Conservation (phyloP, 1,140 invertebrate species). For the Uloborus diversus region DNA sequence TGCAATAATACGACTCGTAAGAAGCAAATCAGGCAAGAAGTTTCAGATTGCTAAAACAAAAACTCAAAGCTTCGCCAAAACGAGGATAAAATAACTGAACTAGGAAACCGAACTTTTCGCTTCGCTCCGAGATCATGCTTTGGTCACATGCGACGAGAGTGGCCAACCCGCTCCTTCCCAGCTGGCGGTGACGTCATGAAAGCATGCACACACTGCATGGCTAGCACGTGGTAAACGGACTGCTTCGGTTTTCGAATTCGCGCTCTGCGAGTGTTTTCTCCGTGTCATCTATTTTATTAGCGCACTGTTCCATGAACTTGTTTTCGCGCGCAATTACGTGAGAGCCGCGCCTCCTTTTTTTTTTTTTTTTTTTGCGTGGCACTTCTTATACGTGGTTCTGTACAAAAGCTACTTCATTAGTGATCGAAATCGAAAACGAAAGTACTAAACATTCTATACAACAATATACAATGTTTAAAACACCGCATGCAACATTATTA, state of each 20-base stretch:
- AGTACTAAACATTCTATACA: too few relatives aligned
- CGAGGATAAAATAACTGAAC: background rate
- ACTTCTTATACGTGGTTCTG: too few relatives aligned
- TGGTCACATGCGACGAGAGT: slow-evolving; percentile 30
- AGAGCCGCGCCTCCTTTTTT: too few relatives aligned
- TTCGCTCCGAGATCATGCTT: slow-evolving; percentile 9
- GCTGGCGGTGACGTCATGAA: slow-evolving; percentile 36
- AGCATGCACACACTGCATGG: slow-evolving; percentile 27
- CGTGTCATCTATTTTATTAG: too few relatives aligned
- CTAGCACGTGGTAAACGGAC: slow-evolving; percentile 39
- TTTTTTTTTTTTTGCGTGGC: too few relatives aligned
- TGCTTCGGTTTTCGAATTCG: background rate
- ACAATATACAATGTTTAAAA: too few relatives aligned
- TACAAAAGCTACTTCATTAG: too few relatives aligned
- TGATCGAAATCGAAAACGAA: too few relatives aligned
- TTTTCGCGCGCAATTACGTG: too few relatives aligned
- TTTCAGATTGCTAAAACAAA: background rate
- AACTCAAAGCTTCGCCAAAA: background rate
- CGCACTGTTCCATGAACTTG: too few relatives aligned
- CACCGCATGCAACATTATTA: too few relatives aligned
- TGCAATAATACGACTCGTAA: too few relatives aligned
- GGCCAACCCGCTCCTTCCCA: slow-evolving; percentile 33
- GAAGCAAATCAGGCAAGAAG: background rate
- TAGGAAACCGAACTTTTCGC: background rate
- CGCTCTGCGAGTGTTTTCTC: background rate